phyloP scores from a whole-genome alignment of 2,113 vertebrate genomes.

The Anguilla rostrata region DNA sequence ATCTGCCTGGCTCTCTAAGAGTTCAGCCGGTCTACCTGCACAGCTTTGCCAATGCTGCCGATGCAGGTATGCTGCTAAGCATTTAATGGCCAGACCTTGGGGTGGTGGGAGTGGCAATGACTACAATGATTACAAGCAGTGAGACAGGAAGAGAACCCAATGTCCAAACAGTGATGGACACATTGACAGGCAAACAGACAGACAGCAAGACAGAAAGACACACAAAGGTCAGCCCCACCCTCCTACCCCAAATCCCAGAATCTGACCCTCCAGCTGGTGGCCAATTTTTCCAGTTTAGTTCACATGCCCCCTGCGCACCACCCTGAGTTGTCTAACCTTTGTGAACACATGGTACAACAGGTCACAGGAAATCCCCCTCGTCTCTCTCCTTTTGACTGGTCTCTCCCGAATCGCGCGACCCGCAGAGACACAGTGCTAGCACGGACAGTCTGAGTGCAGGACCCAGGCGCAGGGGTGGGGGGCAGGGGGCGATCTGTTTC shows the following conservation, averaged over 20 bases:
- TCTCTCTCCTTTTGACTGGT: constrained; percentile 17
- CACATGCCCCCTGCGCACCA: not conserved
- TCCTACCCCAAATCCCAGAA: too few relatives aligned
- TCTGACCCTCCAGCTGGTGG: not conserved
- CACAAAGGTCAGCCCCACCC: not conserved
- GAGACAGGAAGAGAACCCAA: not conserved
- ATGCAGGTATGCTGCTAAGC: not conserved
- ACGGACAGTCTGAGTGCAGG: not conserved
- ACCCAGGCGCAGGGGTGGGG: constrained; percentile 17
- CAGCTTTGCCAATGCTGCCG: not conserved
- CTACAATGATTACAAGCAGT: too few relatives aligned
- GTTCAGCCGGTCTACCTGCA: not conserved
- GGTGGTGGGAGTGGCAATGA: too few relatives aligned
- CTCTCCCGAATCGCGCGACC: not conserved
- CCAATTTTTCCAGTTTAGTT: not conserved
- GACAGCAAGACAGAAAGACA: not conserved
- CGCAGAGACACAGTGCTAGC: not conserved
- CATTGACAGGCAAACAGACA: too few relatives aligned
- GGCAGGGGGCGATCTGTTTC: constrained; percentile 74
- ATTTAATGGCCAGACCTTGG: not conserved
- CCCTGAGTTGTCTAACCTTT: not conserved
- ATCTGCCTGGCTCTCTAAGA: not conserved
- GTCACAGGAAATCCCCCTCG: not conserved
- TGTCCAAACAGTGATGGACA: not conserved
- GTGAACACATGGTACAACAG: not conserved